Base-by-base conservation (phyloP, 2,888 invertebrate genomes). In the Dolichomitus sp. region DNA sequence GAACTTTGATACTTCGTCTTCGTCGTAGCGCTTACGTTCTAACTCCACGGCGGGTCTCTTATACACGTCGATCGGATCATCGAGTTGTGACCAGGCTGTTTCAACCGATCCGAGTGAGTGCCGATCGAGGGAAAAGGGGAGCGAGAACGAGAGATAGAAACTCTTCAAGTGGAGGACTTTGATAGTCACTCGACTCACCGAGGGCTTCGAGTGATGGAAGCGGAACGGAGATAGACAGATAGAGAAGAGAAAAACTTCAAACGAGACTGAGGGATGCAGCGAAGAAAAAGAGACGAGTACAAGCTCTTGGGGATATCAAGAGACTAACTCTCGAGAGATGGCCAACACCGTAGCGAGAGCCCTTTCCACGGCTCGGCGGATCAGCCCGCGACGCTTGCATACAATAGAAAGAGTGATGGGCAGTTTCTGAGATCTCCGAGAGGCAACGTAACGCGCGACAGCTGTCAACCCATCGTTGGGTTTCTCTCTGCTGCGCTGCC, bases 361-460 rank as follows among this genome's bases (percentile, higher is more conserved):
- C 59, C 72, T 72, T 33, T 76, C 80, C 75, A 59, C 79, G 57
- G 63, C 74, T 73, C 80, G 80, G 30, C 68, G 83, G 68, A 76
- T 72, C 70, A 52, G 50, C 70, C 33, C 66, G 57, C 70, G 70
- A 17, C 50, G 72, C 27, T 86, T 84, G 89, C 87, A 87, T 88
- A 89, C 89, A 89, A 89, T 89, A 89, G 89, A 87, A 80, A 89
- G 88, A 89, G 86, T 85, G 89, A 89, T 86, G 88, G 89, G 83
- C 89, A 89, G 87, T 88, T 88, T 89, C 87, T 87, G 85, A 79
- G 85, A 85, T 86, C 86, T 84, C 78, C 74, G 69, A 68, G 74
- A 80, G 86, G 66, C 84, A 81, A 87, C 81, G 89, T 73, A 84
- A 84, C 85, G 85, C 80, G 87, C 87, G 90, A 90, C 89, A 90